A percentile compares a stretch with the other conserved stretches of the same genome.
These are phyloP conservation scores for Nephrotoma appendiculata DNA, from an alignment of 2,888 invertebrate species.

Conservation along the genomic window DNA sequence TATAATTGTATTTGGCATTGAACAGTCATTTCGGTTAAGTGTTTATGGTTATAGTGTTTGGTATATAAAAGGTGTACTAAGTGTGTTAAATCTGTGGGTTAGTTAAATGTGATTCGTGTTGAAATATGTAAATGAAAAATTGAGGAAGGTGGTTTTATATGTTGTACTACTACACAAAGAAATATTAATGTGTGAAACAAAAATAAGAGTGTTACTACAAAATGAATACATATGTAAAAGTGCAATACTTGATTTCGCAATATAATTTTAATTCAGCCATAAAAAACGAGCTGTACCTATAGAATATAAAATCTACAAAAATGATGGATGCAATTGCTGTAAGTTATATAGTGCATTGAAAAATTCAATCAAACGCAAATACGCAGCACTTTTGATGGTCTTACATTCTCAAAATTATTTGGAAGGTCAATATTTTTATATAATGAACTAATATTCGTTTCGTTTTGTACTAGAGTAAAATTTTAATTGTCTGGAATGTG, in stretches of 20 bases:
- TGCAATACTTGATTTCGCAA: background rate
- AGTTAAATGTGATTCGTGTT: background rate
- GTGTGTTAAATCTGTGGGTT: background rate
- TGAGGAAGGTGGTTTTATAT: background rate
- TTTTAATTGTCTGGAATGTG: too few species aligned
- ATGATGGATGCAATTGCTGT: slow-evolving; percentile 33
- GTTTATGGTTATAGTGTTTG: background rate
- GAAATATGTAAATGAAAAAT: background rate
- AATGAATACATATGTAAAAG: background rate
- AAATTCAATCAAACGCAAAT: too few species aligned
- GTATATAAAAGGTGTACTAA: background rate
- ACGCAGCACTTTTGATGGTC: too few species aligned
- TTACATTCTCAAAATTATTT: too few species aligned
- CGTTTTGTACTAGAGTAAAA: too few species aligned
- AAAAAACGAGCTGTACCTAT: background rate
- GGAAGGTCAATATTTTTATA: too few species aligned
- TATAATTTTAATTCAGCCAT: background rate
- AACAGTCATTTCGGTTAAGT: background rate
- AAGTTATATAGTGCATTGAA: slow-evolving; percentile 14
- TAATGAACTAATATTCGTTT: too few species aligned
- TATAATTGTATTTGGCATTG: background rate
- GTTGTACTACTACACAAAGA: background rate
- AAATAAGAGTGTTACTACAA: background rate
- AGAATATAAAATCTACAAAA: background rate
- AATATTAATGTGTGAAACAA: background rate